Conservation (phyloP, 2,888 invertebrate species). For the Digitonthophagus gazella region DNA sequence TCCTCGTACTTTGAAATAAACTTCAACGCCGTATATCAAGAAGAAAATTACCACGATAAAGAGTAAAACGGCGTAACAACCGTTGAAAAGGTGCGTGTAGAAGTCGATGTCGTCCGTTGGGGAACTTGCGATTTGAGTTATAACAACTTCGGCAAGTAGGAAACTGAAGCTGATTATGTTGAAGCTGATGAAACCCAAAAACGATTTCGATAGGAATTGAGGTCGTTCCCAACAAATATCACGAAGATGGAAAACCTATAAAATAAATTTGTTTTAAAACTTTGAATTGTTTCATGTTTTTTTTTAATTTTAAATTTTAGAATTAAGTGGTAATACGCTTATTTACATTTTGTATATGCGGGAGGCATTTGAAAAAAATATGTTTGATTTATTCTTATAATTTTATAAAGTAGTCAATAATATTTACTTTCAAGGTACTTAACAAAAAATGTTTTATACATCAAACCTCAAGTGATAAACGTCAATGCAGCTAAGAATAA, state of each 20-base stretch:
- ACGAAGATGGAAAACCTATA: conserved; percentile 84
- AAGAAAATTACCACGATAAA: conserved; percentile 90
- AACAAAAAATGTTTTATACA: too few relatives aligned
- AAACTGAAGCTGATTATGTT: conserved; percentile 86
- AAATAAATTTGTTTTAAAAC: too few relatives aligned
- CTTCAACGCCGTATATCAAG: conserved; percentile 91
- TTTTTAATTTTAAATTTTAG: not conserved
- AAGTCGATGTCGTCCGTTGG: conserved; percentile 61
- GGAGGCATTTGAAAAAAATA: too few relatives aligned
- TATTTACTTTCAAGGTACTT: too few relatives aligned
- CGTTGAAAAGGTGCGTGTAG: conserved; percentile 86
- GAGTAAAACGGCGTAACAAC: conserved; percentile 86
- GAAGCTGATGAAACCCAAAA: conserved; percentile 85
- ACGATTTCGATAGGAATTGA: conserved; percentile 87
- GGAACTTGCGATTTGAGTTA: conserved; percentile 54
- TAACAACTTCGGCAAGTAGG: conserved; percentile 70
- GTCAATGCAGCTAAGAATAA: too few relatives aligned
- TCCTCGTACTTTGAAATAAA: conserved; percentile 87
- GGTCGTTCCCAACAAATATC: conserved; percentile 86
- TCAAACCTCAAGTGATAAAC: too few relatives aligned
- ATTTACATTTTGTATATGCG: too few relatives aligned
- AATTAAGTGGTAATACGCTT: too few relatives aligned
- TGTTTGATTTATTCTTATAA: too few relatives aligned
- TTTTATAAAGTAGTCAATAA: too few relatives aligned
- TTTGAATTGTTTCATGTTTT: too few relatives aligned